phyloP scores from a whole-genome alignment of 2,797 vertebrate species.

The Galagoides demidoff region DNA sequence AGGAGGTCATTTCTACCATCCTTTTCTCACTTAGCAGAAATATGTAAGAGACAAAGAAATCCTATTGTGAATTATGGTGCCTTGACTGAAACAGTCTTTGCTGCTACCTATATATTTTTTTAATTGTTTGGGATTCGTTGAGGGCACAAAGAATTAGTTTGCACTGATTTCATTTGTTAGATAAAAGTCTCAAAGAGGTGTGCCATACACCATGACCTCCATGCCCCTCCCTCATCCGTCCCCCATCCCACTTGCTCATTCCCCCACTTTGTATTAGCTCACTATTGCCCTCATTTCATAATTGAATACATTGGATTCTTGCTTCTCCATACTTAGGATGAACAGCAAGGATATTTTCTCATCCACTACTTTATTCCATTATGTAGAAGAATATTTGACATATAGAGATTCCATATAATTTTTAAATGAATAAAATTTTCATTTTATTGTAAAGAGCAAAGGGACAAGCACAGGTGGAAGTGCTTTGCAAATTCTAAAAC shows the following conservation, averaged over 20 bases:
- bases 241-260: no score
- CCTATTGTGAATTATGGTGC: neutral
- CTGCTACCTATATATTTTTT: neutral
- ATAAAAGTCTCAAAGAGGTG: no score
- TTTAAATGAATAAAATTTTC: neutral
- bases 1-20: neutral
- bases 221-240: no score
- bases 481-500: neutral
- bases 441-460: neutral
- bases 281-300: no score
- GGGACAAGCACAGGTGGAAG: neutral
- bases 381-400: neutral
- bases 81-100: neutral
- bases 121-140: no score
- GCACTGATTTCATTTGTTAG: no score
- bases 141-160: no score
- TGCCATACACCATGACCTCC: no score
- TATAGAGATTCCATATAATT: neutral
- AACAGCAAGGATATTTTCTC: neutral
- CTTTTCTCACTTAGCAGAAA: neutral
- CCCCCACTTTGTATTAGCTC: no score
- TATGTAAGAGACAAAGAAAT: neutral
- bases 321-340: no score
- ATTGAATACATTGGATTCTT: no score
- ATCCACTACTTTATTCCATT: neutral